Evolutionary conservation across 2,797 vertebrate species (phyloP).

Genomic region (Helicolenus hilgendorfi): DNA sequence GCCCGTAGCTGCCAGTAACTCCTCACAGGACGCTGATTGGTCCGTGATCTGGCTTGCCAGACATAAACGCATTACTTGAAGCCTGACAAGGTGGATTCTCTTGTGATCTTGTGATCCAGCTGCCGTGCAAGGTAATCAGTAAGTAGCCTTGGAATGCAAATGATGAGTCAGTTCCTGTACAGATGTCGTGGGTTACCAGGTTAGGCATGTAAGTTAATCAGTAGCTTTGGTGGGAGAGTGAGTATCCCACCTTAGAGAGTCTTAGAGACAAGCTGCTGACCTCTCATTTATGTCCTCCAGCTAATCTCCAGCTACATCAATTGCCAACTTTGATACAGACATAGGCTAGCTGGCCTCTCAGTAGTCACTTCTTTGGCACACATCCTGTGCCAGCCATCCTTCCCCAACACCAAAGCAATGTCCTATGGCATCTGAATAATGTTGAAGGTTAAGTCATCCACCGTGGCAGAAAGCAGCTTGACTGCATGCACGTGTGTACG

Average conservation of each 20-base stretch:
- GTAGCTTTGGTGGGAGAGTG: background rate
- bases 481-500: slow-evolving; percentile 31
- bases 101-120: background rate
- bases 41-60: background rate
- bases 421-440: slow-evolving; percentile 63
- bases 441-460: slow-evolving; percentile 50
- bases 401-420: slow-evolving; percentile 48
- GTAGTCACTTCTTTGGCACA: slow-evolving; percentile 14
- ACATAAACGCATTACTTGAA: background rate
- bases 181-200: background rate
- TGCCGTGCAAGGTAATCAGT: background rate
- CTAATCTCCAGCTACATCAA: background rate
- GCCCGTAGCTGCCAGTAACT: background rate
- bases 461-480: slow-evolving; percentile 42
- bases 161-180: background rate
- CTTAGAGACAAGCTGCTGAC: background rate
- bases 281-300: background rate
- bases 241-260: background rate
- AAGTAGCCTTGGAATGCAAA: background rate
- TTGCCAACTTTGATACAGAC: slow-evolving; percentile 21
- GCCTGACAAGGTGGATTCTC: background rate
- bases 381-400: slow-evolving; percentile 2
- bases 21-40: background rate
- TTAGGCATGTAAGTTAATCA: background rate
- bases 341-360: background rate